phyloP scores from a whole-genome alignment of 2,888 invertebrate species.

The Eupithecia insigniata region DNA sequence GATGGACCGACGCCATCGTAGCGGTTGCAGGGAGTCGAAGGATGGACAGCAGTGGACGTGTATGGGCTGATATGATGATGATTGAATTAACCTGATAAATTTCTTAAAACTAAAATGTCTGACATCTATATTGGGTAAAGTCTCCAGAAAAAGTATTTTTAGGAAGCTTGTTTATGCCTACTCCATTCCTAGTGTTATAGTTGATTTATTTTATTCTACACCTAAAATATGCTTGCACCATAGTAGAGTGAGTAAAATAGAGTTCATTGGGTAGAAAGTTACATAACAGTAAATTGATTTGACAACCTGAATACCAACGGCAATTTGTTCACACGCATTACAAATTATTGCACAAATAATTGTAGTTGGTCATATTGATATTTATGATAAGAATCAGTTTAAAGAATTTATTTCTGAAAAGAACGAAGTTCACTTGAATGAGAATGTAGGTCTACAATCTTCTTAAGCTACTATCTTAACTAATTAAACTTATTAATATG shows the following conservation, averaged over 20 bases:
- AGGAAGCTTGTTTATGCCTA: background rate
- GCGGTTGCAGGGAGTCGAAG: too few species aligned
- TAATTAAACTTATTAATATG: too few species aligned
- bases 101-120: background rate
- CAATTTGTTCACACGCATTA: background rate
- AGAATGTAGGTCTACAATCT: too few species aligned
- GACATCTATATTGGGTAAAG: background rate
- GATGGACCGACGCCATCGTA: too few species aligned
- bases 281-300: background rate
- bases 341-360: background rate
- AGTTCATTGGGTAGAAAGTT: background rate
- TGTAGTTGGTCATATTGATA: background rate
- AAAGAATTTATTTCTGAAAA: too few species aligned
- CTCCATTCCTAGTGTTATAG: background rate
- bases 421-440: too few species aligned
- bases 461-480: too few species aligned
- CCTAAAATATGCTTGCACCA: background rate
- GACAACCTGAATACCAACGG: background rate
- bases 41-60: too few species aligned
- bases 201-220: background rate
- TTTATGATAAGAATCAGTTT: background rate
- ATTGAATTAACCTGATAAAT: background rate
- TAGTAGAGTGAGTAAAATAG: background rate
- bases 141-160: background rate
- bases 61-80: too few species aligned